phyloP scores from a whole-genome alignment of 1,140 invertebrate species.

The Calephelis nemesis region DNA sequence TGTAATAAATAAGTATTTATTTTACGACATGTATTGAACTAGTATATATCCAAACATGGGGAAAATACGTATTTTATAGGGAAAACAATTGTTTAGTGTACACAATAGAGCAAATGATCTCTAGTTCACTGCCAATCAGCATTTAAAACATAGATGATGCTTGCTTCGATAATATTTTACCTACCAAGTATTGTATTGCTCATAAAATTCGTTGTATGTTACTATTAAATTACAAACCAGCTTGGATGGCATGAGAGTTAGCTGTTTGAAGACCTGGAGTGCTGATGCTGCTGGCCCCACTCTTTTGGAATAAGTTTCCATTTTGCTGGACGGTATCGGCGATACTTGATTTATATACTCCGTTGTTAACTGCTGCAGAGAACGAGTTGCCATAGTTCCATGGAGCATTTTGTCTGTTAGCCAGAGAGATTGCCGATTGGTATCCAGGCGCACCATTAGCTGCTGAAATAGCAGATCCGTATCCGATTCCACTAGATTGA shows the following conservation, averaged over 20 bases:
- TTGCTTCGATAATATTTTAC: too few species aligned
- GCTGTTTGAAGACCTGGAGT: neutral
- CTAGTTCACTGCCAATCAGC: too few species aligned
- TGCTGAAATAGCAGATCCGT: conserved; percentile 4
- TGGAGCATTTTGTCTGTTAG: neutral
- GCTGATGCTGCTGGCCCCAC: neutral
- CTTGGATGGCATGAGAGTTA: conserved; percentile 5
- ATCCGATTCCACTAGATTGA: neutral
- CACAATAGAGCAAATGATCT: too few species aligned
- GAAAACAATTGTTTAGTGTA: too few species aligned
- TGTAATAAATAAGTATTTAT: too few species aligned
- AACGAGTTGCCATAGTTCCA: conserved; percentile 11
- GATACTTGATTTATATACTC: conserved; percentile 1
- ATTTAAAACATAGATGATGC: too few species aligned
- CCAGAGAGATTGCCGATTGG: neutral
- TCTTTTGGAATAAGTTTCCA: conserved; percentile 4
- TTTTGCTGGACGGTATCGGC: conserved; percentile 1
- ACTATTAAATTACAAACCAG: neutral
- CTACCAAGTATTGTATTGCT: too few species aligned
- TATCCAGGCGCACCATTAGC: conserved; percentile 1
- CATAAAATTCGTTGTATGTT: too few species aligned
- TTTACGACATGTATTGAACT: too few species aligned
- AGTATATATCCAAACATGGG: too few species aligned
- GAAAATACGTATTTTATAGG: too few species aligned
- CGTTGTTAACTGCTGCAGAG: conserved; percentile 1